Conservation (phyloP, 2,888 invertebrate genomes). For the Hyposoter didymator region DNA sequence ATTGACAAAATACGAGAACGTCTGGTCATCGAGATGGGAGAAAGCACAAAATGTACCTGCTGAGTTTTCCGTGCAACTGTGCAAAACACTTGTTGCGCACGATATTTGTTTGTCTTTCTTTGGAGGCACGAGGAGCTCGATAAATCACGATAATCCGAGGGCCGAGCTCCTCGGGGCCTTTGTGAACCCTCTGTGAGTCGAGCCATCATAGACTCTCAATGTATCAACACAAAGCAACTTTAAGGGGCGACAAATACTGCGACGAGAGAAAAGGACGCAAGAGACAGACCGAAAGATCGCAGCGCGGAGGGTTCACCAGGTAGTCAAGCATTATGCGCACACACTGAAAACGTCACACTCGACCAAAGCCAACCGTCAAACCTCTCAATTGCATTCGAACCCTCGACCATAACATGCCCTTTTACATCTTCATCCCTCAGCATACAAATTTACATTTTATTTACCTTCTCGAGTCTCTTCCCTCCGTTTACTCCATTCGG, state of each 20-base stretch:
- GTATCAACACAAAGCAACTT: background rate
- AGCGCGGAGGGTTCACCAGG: slow-evolving; percentile 39
- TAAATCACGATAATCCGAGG: slow-evolving; percentile 70
- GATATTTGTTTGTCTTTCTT: slow-evolving; percentile 18
- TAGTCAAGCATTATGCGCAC: slow-evolving; percentile 39
- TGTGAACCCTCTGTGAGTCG: slow-evolving; percentile 36
- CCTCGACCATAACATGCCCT: slow-evolving; percentile 26
- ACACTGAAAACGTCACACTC: slow-evolving; percentile 44
- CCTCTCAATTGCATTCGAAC: slow-evolving; percentile 46
- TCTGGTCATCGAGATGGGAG: slow-evolving; percentile 27
- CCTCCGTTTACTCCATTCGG: background rate
- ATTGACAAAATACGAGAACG: slow-evolving; percentile 55
- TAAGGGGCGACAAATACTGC: background rate
- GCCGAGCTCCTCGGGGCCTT: slow-evolving; percentile 38
- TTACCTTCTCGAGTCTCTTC: background rate
- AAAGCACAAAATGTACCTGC: slow-evolving; percentile 67
- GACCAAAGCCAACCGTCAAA: background rate
- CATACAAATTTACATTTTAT: slow-evolving; percentile 55
- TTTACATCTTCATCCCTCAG: slow-evolving; percentile 37
- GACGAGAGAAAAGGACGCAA: slow-evolving; percentile 17
- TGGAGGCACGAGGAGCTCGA: slow-evolving; percentile 36
- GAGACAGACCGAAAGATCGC: slow-evolving; percentile 29
- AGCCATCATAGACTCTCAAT: slow-evolving; percentile 8
- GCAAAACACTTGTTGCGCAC: slow-evolving; percentile 70
- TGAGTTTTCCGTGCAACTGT: slow-evolving; percentile 53